These are phyloP conservation scores for Panorpa germanica DNA, from an alignment of 2,888 invertebrate genomes.

Conservation along the genomic window DNA sequence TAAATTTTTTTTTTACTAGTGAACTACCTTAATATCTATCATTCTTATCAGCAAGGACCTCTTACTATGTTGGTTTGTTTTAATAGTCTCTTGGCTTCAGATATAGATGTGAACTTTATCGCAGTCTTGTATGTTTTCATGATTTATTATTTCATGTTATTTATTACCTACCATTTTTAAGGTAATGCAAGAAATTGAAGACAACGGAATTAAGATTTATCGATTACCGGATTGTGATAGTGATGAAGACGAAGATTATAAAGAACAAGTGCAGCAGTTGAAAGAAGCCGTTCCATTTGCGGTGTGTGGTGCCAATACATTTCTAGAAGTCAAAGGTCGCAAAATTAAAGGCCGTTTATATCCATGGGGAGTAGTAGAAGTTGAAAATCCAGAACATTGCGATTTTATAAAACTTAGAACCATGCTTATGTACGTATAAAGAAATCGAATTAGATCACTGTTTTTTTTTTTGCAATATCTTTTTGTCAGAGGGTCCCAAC, in stretches of 20 bases:
- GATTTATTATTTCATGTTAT: too few relatives aligned
- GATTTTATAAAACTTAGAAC: conserved; percentile 94
- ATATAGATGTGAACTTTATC: too few relatives aligned
- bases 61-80: too few relatives aligned
- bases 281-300: conserved; percentile 95
- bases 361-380: conserved; percentile 97
- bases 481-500: neutral
- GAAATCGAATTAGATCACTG: neutral
- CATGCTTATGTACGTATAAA: conserved; percentile 64
- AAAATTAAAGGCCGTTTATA: conserved; percentile 88
- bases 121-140: too few relatives aligned
- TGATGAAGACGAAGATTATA: conserved; percentile 90
- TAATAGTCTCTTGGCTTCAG: too few relatives aligned
- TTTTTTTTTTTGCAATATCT: conserved; percentile 1
- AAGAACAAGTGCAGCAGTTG: conserved; percentile 76
- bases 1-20: too few relatives aligned
- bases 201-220: conserved; percentile 84
- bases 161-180: too few relatives aligned
- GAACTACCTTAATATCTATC: too few relatives aligned
- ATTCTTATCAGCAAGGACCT: too few relatives aligned
- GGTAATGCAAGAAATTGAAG: conserved; percentile 81
- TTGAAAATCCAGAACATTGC: conserved; percentile 96
- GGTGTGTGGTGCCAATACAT: conserved; percentile 86
- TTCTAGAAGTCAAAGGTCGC: conserved; percentile 80
- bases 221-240: conserved; percentile 90